Evolutionary conservation across 2,797 vertebrate species (phyloP).

Genomic region (Sebastes ruberrimus): DNA sequence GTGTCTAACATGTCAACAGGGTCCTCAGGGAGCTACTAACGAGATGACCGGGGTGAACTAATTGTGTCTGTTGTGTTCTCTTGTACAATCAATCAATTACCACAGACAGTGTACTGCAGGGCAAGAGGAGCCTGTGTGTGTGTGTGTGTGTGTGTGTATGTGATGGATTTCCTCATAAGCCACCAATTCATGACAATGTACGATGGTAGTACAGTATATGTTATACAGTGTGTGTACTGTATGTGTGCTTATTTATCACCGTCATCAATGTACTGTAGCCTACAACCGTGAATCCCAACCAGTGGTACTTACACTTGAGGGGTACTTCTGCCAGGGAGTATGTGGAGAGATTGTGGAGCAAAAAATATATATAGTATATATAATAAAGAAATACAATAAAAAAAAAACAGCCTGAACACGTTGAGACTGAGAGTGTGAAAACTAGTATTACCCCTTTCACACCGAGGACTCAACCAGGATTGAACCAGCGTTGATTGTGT

Average conservation of each 20-base stretch:
- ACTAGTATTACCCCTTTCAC: too few relatives aligned
- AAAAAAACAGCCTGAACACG: too few relatives aligned
- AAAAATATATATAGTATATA: too few relatives aligned
- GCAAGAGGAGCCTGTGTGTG: constrained; percentile 3
- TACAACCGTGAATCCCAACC: background rate
- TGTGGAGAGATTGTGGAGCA: background rate
- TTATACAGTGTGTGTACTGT: background rate
- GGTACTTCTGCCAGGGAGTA: background rate
- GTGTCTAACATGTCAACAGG: constrained; percentile 49
- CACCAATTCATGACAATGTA: background rate
- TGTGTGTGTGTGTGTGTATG: background rate
- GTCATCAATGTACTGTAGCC: background rate
- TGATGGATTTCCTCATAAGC: background rate
- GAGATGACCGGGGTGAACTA: constrained; percentile 74
- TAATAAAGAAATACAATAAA: too few relatives aligned
- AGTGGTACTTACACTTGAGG: background rate
- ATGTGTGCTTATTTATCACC: background rate
- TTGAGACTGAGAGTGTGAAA: too few relatives aligned
- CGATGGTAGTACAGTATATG: background rate
- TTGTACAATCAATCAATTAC: constrained; percentile 79
- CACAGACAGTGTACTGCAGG: constrained; percentile 39
- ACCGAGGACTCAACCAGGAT: too few relatives aligned
- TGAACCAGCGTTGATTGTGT: too few relatives aligned
- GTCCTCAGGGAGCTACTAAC: constrained; percentile 57
- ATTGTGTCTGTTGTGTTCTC: constrained; percentile 77